Evolutionary conservation across 1,140 invertebrate species (phyloP), one percentile per base, ranked within the genome.

Genomic region (Wiebesia pumilae): DNA sequence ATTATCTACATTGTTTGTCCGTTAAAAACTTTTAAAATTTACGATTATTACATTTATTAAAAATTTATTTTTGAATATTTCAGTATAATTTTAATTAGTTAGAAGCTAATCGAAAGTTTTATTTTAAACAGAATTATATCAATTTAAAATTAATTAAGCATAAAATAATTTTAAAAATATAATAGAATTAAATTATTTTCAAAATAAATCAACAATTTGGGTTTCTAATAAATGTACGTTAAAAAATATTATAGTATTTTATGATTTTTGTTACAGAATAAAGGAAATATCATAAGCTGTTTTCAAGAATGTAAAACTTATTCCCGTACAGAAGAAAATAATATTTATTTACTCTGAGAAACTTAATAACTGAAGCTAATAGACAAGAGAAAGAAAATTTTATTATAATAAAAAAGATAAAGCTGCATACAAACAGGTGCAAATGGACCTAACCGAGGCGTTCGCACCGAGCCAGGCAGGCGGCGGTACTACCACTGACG

Each of bases 381-480:
- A 62, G 27, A 62, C 0, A 62, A 62, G 27, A 14, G 3, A 58
- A 58, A 58, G 19, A 19, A 12, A 58, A 16, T 19, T 62, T 62
- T 62, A 27, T 3, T 14, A 3, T 14, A 62, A 62, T 62, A 27
- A 27, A 35, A 69, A 35, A 33, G 35, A 35, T 1, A 16, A 35
- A 16, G 10, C 21, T 71, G 21, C 35, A 71, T 38, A 71, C 3
- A 71, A 9, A 71, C 27, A 27, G 27, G 30, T 43, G 38, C 38
- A 40, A 81, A 97, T 97, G 97, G 96, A 97, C 94, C 95, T 97
- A 91, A 96, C 96, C 91, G 96, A 97, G 94, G 95, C 96, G 92
- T 96, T 97, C 93, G 95, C 92, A 51, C 92, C 93, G 10, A 92
- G 90, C 40, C 89, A 90, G 86, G 91, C 90, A 38, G 89, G 90